Conservation (phyloP, 2,797 vertebrate species). For the Sciurus carolinensis region DNA sequence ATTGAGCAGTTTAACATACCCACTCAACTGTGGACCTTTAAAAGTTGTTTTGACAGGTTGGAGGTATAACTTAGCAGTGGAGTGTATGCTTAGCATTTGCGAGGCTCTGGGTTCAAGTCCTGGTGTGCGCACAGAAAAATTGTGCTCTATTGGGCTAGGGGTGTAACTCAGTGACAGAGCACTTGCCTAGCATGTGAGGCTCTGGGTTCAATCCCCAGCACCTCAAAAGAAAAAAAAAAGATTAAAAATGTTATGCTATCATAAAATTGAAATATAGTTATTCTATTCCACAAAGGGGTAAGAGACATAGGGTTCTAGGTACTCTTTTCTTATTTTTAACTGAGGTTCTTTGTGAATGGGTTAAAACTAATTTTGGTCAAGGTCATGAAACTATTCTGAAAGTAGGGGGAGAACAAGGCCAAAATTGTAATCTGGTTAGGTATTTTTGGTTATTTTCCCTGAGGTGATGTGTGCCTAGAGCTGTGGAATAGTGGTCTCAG, state of each 20-base stretch:
- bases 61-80: no score
- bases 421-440: slow-evolving; percentile 28
- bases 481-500: background rate
- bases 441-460: slow-evolving; percentile 7
- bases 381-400: background rate
- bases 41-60: background rate
- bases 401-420: background rate
- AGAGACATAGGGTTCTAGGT: background rate
- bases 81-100: no score
- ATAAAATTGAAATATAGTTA: slow-evolving; percentile 7
- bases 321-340: background rate
- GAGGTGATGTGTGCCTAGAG: background rate
- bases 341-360: background rate
- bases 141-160: background rate
- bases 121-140: background rate
- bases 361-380: slow-evolving; percentile 54
- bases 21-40: background rate
- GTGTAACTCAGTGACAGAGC: background rate
- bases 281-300: background rate
- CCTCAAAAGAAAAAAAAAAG: background rate
- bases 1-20: background rate
- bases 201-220: background rate
- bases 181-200: background rate
- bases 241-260: background rate
- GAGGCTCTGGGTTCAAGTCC: no score